Evolutionary conservation across 2,113 vertebrate species (phyloP), one percentile per base, ranked within the genome.

Genomic region (Epinephelus lanceolatus): DNA sequence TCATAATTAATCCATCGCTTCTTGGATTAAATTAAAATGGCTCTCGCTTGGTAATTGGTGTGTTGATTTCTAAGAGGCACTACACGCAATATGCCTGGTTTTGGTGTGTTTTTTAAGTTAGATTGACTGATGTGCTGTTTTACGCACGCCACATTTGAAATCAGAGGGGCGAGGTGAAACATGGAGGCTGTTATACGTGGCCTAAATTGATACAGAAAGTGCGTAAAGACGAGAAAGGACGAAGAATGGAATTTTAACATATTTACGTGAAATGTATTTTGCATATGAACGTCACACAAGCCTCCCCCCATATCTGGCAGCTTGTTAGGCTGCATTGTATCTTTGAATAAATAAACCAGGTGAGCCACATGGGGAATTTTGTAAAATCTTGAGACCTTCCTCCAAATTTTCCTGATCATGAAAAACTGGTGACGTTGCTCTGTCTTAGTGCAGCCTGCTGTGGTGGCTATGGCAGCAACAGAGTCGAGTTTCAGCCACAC

Each of bases 401-500:
- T 78, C 77, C 52, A 47, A 37, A 77, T 40, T 49, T 17, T 23
- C 37, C 15, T 76, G 23, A 45, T 84, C 12, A 68, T 8, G 30
- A 59, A 55, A 75, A 75, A 47, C 23, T 83, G 68, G 56, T 78
- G 79, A 85, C 62, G 27, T 83, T 85, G 63, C 79, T 77, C 3
- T 80, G 68, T 76, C 40, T 71, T 53, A 65, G 66, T 81, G 83
- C 47, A 85, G 71, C 66, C 70, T 45, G 71, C 49, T 66, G 51
- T 81, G 81, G 71, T 80, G 71, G 78, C 62, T 11, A 78, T 77
- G 59, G 80, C 72, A 75, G 78, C 57, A 82, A 71, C 53, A 78
- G 67, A 71, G 73, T 90, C 52, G 27, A 82, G 71, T 89, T 89
- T 88, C 76, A 86, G 83, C 70, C 86, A 69, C 68, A 62, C 74